Base-by-base conservation (phyloP, 1,140 invertebrate species). In the Orchestia grillus region DNA sequence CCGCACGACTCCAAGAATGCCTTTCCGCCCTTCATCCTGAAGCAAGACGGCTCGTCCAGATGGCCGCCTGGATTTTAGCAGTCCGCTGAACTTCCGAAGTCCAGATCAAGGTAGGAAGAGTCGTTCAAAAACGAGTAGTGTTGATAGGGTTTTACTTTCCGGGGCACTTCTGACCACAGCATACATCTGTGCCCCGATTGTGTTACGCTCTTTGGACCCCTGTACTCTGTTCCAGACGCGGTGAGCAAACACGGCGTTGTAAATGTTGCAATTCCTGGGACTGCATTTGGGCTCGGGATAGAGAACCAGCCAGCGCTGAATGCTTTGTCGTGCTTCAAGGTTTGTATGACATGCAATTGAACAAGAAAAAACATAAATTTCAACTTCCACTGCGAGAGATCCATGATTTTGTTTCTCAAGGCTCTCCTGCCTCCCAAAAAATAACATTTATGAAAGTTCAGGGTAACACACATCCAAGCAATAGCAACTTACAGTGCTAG, bases 41-140 rank as follows among this genome's bases (percentile, higher is more conserved):
- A 94, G 44, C 92, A 94, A 44, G 92, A 94, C 1, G 92, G 92
- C 92, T 47, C 44, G 40, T 94, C 92, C 19, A 94, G 40, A 44
- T 47, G 19, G 8, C 36, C 44, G 6, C 40, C 44, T 45, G 43
- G 44, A n/a, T 94, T 94, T 44, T 47, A 40, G 44, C 92, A 94
- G 11, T 94, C 44, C 15, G 8, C 40, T n/a, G 92, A 94, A 94
- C 36, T 44, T 23, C 47, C 92, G 40, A 94, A 45, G 43, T 36
- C 11, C 44, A 44, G 23, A 94, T 40, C 40, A 6, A 3, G 44
- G 44, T 45, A 45, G 43, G 40, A 44, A 19, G 43, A 40, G 41
- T 94, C 40, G 44, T 94, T 28, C 92, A 94, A 47, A n/a, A 94
- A 94, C 92, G 43, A 45, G 11, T 47, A 45, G 16, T 47, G 16